These are phyloP conservation scores for Distichodus sexfasciatus DNA, from an alignment of 2,797 vertebrate genomes.

Conservation along the genomic window DNA sequence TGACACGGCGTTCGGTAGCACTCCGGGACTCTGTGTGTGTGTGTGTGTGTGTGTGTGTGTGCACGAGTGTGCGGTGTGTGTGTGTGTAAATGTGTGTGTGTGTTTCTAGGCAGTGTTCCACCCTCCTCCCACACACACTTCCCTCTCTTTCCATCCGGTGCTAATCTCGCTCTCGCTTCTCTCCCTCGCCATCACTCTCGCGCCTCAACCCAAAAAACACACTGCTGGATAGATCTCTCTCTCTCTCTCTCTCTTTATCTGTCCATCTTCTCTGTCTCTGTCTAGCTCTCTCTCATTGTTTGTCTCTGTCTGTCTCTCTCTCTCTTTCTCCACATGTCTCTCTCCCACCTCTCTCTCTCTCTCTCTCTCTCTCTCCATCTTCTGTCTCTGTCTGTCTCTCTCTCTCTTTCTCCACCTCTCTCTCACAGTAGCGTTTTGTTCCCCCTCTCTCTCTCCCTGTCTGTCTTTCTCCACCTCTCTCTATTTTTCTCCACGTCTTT, in stretches of 20 bases:
- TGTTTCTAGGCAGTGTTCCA: constrained; percentile 45
- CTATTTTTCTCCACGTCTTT: too few species aligned
- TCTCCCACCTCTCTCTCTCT: too few species aligned
- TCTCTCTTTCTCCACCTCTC: too few species aligned
- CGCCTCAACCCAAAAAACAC: constrained; percentile 43
- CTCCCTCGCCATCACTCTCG: constrained; percentile 36
- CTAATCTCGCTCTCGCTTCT: constrained; percentile 47
- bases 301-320: too few species aligned
- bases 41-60: constrained; percentile 26
- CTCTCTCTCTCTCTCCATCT: too few species aligned
- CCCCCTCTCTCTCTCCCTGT: too few species aligned
- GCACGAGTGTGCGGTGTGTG: constrained; percentile 13
- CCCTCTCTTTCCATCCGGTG: constrained; percentile 44
- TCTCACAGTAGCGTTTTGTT: too few species aligned
- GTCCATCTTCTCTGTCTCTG: not conserved
- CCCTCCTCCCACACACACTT: constrained; percentile 34
- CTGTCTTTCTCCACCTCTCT: too few species aligned
- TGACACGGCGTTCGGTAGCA: constrained; percentile 46
- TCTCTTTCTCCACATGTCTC: too few species aligned
- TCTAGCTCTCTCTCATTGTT: too few species aligned
- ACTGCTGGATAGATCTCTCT: constrained; percentile 36
- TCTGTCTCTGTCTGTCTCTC: too few species aligned
- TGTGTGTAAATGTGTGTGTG: constrained; percentile 17
- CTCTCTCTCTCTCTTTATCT: not conserved
- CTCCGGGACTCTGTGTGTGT: constrained; percentile 25